Evolutionary conservation across 2,888 invertebrate species (phyloP), one percentile per base, ranked within the genome.

Genomic region (Mechanitis mazaeus): DNA sequence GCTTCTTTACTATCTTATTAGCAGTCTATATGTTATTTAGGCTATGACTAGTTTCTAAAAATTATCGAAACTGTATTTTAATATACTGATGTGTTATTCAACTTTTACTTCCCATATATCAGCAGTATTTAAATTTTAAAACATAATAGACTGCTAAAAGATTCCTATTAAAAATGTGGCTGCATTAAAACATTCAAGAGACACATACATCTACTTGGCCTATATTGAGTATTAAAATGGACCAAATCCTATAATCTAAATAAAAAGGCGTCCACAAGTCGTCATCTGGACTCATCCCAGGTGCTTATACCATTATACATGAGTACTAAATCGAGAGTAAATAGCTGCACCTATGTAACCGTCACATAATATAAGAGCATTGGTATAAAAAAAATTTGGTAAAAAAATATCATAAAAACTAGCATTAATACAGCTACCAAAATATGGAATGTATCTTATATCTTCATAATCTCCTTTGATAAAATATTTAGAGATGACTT

Each of bases 351-450:
- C 74, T 71, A 68, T 68, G 70, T 72, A 69, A 74, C 59, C 64
- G 45, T 66, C 64, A 78, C 76, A 77, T 75, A 79, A 75, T 81
- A 82, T 84, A 84, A 84, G 81, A 84, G 83, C 88, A 89, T 88
- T 89, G 89, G 88, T 88, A 88, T 88, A 79, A 81, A 83, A 84
- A 79, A 76, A 87, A 87, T 87, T 89, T 88, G 87, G 88, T 87
- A 86, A 87, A 80, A 80, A 80, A 81, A 79, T 68, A 68, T 76
- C 71, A 78, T 84, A 85, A 81, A 83, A 80, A 78, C 85, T 87
- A 83, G 73, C 78, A 68, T 85, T 75, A 81, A 70, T 73, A 74
- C 80, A 86, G 83, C 87, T 87, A 87, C 83, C 82, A 74, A 78
- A 61, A 78, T 79, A 81, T 80, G 81, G 80, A 83, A 81, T 82